Percentiles rank a stretch among this genome's conserved stretches.
phyloP scores from a whole-genome alignment of 2,797 vertebrate species.

The Uromys caudimaculatus region DNA sequence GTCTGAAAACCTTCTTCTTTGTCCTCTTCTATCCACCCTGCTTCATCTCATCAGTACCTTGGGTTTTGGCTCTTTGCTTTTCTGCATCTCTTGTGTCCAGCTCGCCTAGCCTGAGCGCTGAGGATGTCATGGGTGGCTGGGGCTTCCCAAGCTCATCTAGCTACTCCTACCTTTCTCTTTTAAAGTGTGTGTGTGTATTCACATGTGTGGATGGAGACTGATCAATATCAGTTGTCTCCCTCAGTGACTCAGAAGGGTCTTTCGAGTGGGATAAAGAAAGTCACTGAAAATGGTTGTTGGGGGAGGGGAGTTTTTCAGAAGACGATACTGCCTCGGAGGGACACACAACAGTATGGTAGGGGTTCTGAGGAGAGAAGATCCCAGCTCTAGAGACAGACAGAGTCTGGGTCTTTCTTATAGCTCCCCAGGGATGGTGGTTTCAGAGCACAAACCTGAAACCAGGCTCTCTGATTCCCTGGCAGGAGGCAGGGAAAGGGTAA shows the following conservation, averaged over 20 bases:
- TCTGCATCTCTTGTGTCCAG: background rate
- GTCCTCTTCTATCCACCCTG: background rate
- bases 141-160: accelerated
- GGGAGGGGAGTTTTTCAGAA: background rate
- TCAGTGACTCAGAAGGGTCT: background rate
- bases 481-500: background rate
- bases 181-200: background rate
- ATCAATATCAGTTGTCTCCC: background rate
- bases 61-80: background rate
- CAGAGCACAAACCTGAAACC: background rate
- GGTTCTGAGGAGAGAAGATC: background rate
- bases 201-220: background rate
- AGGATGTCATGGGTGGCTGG: accelerated
- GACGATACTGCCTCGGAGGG: background rate
- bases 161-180: background rate
- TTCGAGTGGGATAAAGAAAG: background rate
- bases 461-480: background rate
- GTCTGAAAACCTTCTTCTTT: background rate
- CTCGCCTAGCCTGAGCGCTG: background rate
- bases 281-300: background rate
- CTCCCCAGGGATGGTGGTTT: background rate
- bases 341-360: background rate
- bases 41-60: accelerated
- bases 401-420: background rate
- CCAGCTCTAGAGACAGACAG: background rate